phyloP scores from a whole-genome alignment of 2,113 vertebrate species.

The Hemiscyllium ocellatum region DNA sequence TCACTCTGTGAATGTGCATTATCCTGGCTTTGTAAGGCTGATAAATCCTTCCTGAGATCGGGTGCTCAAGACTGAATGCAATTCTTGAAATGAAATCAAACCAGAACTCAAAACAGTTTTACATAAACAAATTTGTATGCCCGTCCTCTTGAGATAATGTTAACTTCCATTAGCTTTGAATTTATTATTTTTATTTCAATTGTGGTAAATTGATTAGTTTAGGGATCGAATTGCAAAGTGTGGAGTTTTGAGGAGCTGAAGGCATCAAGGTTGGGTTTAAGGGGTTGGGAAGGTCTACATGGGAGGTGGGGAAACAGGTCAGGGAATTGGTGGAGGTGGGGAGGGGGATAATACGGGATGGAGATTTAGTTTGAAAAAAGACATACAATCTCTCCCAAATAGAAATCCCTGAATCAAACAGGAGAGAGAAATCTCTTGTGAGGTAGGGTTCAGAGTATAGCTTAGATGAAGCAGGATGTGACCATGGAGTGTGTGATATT shows the following conservation, averaged over 20 bases:
- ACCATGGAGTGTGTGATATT: not conserved
- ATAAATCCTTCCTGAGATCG: not conserved
- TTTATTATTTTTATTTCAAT: not conserved
- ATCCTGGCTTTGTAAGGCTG: not conserved
- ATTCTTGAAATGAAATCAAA: too few relatives aligned
- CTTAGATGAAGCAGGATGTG: not conserved
- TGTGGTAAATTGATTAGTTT: not conserved
- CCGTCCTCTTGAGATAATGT: not conserved
- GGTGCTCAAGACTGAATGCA: too few relatives aligned
- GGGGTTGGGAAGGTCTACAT: not conserved
- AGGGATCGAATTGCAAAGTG: not conserved
- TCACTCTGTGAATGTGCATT: not conserved
- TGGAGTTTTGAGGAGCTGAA: not conserved
- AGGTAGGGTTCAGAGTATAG: not conserved
- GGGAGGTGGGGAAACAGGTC: not conserved
- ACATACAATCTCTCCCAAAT: not conserved
- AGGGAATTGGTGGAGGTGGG: not conserved
- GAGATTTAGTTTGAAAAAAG: not conserved
- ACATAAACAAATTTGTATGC: not conserved
- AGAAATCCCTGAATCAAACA: not conserved
- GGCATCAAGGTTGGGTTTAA: not conserved
- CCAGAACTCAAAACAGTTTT: too few relatives aligned
- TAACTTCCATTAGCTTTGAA: not conserved
- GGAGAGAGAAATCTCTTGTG: not conserved
- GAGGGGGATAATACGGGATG: not conserved